Base-by-base conservation (phyloP, 2,888 invertebrate species). In the Conus canariensis region DNA sequence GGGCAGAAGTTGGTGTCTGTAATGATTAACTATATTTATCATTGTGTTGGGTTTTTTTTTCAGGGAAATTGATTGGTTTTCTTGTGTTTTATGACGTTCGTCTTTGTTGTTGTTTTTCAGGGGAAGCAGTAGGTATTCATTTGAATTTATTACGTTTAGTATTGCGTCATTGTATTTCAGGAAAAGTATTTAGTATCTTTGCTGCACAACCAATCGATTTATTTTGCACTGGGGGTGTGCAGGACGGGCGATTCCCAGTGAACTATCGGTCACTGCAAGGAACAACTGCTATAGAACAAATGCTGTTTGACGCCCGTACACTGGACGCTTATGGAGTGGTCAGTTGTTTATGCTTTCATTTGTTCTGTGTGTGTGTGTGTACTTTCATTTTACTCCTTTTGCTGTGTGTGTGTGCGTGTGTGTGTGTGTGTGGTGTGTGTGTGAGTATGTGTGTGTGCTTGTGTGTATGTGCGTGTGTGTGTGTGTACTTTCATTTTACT, bases 251-350 rank as follows among this genome's bases (percentile, higher is more conserved):
- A 22, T 92, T 91, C 56, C 93, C 95, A n/a, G 95, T 93, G 5
- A 94, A 93, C 25, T 95, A 94, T 87, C 91, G 90, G 45, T 91
- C 91, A 8, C 64, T 93, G 30, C 90, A 93, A 85, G 92, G 92
- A 9, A 90, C 92, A n/a, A 86, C 88, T 30, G 93, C 94, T 82
- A 91, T 94, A 4, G 88, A 90, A 56, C 92, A 93, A 85, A 93
- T 94, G 93, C 87, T 95, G 70, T 93, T 93, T 88, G 93, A 94
- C 91, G 95, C 94, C 56, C 92, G 94, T 82, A 94, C 94, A 58
- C 90, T 94, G 30, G 94, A 94, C 91, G 92, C 92, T 10, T 93
- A 93, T 90, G 94, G 94, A 90, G 91, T 93, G 93, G 94, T 94
- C 87, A 89, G 85, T 90, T 16, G 67, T 9, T 19, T 16, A 60